Conservation (phyloP, 2,113 vertebrate genomes). For the Pipra filicauda region DNA sequence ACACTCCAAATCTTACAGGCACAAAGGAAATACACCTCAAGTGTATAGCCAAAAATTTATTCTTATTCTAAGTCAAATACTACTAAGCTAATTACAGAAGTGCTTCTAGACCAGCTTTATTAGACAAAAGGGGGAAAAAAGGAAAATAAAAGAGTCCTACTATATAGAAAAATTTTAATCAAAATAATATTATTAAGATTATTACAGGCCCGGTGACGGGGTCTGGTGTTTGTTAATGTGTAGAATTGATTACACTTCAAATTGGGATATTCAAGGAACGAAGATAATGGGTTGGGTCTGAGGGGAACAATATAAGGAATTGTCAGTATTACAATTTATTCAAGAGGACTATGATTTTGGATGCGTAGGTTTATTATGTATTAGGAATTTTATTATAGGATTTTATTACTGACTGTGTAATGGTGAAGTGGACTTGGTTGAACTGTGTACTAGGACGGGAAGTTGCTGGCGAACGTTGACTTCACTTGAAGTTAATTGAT, state of each 20-base stretch:
- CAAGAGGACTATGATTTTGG: neutral
- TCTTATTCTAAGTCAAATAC: neutral
- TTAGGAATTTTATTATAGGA: no score
- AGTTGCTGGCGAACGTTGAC: no score
- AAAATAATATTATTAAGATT: neutral
- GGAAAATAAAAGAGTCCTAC: neutral
- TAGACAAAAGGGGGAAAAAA: rapidly evolving
- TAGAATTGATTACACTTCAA: no score
- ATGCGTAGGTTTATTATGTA: no score
- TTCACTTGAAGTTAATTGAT: no score
- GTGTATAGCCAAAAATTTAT: neutral
- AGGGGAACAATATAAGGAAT: neutral
- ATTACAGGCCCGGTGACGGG: no score
- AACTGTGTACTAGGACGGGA: no score
- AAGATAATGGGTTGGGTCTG: neutral
- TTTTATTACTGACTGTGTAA: no score
- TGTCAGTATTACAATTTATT: neutral
- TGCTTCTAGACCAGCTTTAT: neutral
- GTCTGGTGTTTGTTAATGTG: no score
- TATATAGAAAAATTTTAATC: neutral
- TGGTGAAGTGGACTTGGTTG: no score
- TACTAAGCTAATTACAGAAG: neutral
- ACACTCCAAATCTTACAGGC: neutral
- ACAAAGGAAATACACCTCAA: neutral
- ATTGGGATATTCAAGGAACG: no score